These are phyloP conservation scores for Chymomyza amoena DNA, from an alignment of 2,888 invertebrate species.

Conservation along the genomic window DNA sequence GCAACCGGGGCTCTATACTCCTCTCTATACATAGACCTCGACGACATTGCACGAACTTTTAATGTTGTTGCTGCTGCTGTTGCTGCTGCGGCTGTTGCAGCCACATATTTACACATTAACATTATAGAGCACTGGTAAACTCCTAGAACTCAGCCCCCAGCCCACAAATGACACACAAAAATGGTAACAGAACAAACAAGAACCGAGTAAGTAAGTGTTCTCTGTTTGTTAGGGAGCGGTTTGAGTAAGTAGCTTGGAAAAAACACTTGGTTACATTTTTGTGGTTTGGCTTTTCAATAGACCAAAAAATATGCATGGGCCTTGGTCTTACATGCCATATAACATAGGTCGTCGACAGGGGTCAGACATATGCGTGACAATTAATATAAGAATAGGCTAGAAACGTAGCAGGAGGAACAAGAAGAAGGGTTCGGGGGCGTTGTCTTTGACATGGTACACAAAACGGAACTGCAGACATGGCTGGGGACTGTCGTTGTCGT, in stretches of 20 bases:
- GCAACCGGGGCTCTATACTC: no score
- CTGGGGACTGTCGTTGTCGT: conserved; percentile 18
- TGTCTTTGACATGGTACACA: conserved; percentile 58
- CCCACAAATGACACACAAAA: conserved; percentile 67
- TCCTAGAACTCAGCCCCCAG: conserved; percentile 31
- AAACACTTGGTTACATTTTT: conserved; percentile 68
- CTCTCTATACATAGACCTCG: neutral
- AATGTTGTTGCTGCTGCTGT: neutral
- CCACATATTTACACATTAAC: conserved; percentile 52
- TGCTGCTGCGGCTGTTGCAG: conserved; percentile 37
- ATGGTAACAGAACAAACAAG: conserved; percentile 60
- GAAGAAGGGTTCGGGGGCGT: conserved; percentile 3
- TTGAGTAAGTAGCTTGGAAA: conserved; percentile 2
- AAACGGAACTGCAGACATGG: conserved; percentile 67
- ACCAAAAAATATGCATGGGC: conserved; percentile 56
- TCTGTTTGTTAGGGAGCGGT: neutral
- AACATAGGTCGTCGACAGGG: conserved; percentile 40
- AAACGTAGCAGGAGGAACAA: conserved; percentile 3
- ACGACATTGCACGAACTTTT: neutral
- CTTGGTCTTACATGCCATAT: conserved; percentile 10
- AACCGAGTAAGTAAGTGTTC: neutral
- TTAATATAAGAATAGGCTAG: conserved; percentile 61
- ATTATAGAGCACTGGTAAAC: neutral
- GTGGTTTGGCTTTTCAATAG: conserved; percentile 62
- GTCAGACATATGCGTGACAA: conserved; percentile 68